Conservation (phyloP, 2,888 invertebrate species). For the Caenorhabditis parvicauda region DNA sequence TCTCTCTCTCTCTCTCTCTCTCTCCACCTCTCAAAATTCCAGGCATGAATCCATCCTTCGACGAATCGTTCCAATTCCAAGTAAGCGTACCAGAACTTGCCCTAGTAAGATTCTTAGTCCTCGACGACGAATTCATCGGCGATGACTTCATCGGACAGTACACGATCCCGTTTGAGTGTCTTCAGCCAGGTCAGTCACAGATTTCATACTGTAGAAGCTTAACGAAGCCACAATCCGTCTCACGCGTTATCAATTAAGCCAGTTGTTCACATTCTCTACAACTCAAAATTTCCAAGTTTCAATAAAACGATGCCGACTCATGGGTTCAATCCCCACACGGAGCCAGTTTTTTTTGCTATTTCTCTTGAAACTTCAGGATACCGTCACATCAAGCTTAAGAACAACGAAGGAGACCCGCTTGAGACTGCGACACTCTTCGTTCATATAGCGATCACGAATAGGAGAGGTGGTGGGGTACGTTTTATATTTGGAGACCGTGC, state of each 20-base stretch:
- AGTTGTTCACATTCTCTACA: neutral
- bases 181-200: conserved; percentile 67
- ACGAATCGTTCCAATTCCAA: conserved; percentile 71
- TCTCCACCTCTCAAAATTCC: neutral
- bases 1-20: conserved; percentile 5
- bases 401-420: conserved; percentile 67
- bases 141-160: conserved; percentile 72
- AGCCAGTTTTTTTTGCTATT: neutral
- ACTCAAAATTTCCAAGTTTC: neutral
- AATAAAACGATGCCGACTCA: too few species aligned
- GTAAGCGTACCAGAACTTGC: conserved; percentile 70
- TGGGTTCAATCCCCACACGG: too few species aligned
- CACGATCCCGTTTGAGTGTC: conserved; percentile 69
- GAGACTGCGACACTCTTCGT: conserved; percentile 69
- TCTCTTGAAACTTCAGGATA: conserved; percentile 67
- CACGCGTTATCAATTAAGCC: neutral
- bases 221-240: neutral
- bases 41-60: conserved; percentile 69
- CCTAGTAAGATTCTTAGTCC: conserved; percentile 69
- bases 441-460: conserved; percentile 69
- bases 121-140: conserved; percentile 69
- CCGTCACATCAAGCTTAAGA: conserved; percentile 68
- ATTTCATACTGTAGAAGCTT: neutral
- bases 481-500: neutral
- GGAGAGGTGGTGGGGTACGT: conserved; percentile 67